Percentiles rank a stretch among this genome's conserved stretches.
These are phyloP conservation scores for Halisarca cf. caerulea DNA, from an alignment of 37 sponge, comb jelly and placozoan species.

Conservation along the genomic window DNA sequence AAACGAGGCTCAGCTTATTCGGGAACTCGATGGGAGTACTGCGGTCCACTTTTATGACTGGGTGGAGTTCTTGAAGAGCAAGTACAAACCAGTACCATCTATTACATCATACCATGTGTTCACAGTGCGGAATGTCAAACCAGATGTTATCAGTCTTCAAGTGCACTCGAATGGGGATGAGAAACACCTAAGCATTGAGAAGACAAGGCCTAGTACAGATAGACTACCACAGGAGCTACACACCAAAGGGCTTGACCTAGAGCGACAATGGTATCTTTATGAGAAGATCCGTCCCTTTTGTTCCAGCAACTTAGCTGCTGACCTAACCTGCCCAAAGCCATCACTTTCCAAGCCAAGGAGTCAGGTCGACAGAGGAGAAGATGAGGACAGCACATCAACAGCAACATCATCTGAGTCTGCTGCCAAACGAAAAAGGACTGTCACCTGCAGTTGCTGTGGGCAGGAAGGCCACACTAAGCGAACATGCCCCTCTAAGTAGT, in stretches of 20 bases:
- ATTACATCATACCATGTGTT: conserved; percentile 19
- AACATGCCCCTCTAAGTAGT: too few relatives aligned
- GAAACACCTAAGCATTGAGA: not conserved
- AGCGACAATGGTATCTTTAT: conserved; percentile 5
- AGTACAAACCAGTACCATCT: not conserved
- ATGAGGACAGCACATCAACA: too few relatives aligned
- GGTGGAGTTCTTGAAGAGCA: not conserved
- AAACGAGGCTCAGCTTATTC: not conserved
- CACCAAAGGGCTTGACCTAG: not conserved
- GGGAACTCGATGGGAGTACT: not conserved
- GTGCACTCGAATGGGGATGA: not conserved
- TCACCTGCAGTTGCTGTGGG: too few relatives aligned
- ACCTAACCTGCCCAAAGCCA: not conserved
- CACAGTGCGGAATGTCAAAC: not conserved
- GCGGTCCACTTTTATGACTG: not conserved
- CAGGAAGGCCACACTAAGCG: too few relatives aligned
- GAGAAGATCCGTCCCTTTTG: conserved; percentile 8
- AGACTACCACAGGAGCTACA: not conserved
- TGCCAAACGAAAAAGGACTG: too few relatives aligned
- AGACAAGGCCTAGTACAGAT: not conserved
- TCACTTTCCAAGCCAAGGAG: not conserved
- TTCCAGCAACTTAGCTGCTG: not conserved
- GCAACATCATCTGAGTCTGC: too few relatives aligned
- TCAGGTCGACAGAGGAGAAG: too few relatives aligned
- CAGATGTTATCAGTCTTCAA: not conserved